Conservation (phyloP, 2,113 vertebrate species). For the Prietella phreatophila region DNA sequence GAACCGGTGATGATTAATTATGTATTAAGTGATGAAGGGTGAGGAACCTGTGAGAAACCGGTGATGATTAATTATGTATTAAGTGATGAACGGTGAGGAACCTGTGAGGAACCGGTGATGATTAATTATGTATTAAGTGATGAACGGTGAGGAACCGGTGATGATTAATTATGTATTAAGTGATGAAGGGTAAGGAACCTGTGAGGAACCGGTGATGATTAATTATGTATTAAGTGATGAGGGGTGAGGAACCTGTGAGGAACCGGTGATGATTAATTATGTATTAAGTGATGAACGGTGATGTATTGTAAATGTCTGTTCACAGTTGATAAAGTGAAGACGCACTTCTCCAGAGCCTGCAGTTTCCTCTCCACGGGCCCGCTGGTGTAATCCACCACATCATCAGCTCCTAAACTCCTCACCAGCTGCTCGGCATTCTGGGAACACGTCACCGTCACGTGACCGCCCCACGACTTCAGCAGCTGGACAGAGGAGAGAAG, state of each 20-base stretch:
- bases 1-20: no score
- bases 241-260: neutral
- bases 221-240: neutral
- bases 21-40: no score
- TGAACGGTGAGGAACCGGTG: neutral
- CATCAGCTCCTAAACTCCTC: slow-evolving; percentile 83
- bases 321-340: neutral
- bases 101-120: neutral
- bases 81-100: neutral
- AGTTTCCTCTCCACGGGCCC: slow-evolving; percentile 77
- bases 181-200: no score
- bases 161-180: no score
- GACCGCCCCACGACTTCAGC: slow-evolving; percentile 89
- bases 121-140: neutral
- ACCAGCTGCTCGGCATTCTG: slow-evolving; percentile 80
- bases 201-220: neutral
- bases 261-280: neutral
- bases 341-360: slow-evolving; percentile 77
- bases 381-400: slow-evolving; percentile 84
- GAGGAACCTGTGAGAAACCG: neutral
- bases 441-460: slow-evolving; percentile 93
- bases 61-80: neutral
- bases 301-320: neutral
- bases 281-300: neutral
- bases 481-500: slow-evolving; percentile 68